Conservation (phyloP, 2,797 vertebrate genomes). For the Pogonophryne albipinna region DNA sequence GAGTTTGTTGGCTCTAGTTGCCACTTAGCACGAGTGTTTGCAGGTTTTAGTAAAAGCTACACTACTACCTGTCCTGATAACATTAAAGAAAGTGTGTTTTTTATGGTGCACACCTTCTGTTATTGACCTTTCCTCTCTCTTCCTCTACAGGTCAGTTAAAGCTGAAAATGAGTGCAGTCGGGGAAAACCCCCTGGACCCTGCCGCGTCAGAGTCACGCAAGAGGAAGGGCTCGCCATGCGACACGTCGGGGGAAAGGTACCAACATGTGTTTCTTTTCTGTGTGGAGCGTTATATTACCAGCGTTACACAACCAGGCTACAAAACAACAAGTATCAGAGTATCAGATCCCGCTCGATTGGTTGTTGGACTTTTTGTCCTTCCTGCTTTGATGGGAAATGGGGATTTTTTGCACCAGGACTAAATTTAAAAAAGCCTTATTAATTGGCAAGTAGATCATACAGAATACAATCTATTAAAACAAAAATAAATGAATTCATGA, state of each 20-base stretch:
- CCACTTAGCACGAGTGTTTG: neutral
- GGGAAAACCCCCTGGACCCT: slow-evolving; percentile 92
- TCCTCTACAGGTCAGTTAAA: slow-evolving; percentile 86
- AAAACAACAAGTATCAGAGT: too few relatives aligned
- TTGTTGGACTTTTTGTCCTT: neutral
- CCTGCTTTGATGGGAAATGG: neutral
- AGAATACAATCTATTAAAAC: too few relatives aligned
- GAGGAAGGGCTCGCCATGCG: slow-evolving; percentile 93
- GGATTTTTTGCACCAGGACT: neutral
- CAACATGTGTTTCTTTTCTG: neutral
- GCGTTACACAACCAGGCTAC: too few relatives aligned
- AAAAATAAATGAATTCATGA: too few relatives aligned
- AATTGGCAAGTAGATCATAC: too few relatives aligned
- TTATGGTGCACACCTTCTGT: neutral
- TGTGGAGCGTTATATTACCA: neutral
- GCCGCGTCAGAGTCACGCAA: slow-evolving; percentile 91
- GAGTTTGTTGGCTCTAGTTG: neutral
- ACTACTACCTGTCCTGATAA: neutral
- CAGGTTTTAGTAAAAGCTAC: neutral
- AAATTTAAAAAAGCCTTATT: too few relatives aligned
- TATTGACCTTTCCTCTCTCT: neutral
- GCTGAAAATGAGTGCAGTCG: slow-evolving; percentile 95
- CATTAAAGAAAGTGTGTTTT: too few relatives aligned
- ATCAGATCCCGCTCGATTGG: too few relatives aligned
- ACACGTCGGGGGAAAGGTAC: slow-evolving; percentile 93